Base-by-base conservation (phyloP, 1,140 invertebrate genomes). In the Achroia grisella region DNA sequence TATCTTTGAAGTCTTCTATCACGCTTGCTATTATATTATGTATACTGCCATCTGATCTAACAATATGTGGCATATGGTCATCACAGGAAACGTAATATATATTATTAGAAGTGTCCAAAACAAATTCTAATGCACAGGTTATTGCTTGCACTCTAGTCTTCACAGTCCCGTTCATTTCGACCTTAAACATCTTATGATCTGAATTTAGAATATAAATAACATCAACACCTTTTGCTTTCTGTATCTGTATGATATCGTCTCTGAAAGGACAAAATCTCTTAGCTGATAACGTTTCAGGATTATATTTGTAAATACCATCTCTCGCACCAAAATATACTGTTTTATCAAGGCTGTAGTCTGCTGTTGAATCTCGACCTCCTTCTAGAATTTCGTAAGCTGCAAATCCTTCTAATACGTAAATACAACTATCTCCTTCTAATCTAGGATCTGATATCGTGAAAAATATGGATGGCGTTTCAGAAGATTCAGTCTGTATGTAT, bases 351-450 rank as follows among this genome's bases (percentile, higher is more conserved):
- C 72, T 59, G n/a, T 76, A 79, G 13, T 73, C 77, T 5, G 67
- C 57, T 2, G 72, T 79, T 0, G 72, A 48, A 39, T 78, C 77
- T 39, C 72, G 59, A 1, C 77, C 77, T 0, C 74, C 74, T 67
- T 81, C 77, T 5, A 81, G 46, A 0, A 81, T 43, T 67, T 80
- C 73, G 28, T 69, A 77, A 1, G 76, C 71, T n/a, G 71, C 68
- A 10, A 72, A 58, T 8, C 65, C 73, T 69, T 80, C 70, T 10
- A 80, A 33, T 1, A 78, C 72, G 35, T 76, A 80, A n/a, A 80
- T 71, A 52, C 71, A 74, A 14, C 57, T 65, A 0, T 65, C 72
- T 2, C 70, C 67, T 15, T 76, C 70, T 40, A 70, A 23, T 34
- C 48, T 62, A 2, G 64, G 49, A 46, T 78, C 71, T 4, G 58